These are phyloP conservation scores for Semicossyphus pulcher DNA, from an alignment of 2,113 vertebrate genomes.

Conservation along the genomic window DNA sequence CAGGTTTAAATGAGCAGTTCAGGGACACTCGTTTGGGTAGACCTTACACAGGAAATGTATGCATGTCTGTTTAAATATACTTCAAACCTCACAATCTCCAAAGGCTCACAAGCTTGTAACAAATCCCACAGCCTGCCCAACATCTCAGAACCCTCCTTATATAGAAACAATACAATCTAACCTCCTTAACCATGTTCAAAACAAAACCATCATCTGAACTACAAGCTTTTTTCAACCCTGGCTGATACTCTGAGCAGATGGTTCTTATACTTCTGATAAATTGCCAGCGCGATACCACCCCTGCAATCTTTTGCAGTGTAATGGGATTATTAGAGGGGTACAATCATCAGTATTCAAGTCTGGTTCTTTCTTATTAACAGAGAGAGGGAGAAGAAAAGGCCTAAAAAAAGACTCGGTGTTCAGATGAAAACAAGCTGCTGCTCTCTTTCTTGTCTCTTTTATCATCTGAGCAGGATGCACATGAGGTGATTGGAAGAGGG, in stretches of 20 bases:
- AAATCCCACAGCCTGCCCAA: too few species aligned
- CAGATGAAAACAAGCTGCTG: background rate
- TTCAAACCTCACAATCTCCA: too few species aligned
- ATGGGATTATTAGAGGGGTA: conserved; percentile 19
- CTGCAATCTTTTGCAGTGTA: conserved; percentile 17
- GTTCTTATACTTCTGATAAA: conserved; percentile 5
- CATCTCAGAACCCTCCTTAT: background rate
- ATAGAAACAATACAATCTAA: background rate
- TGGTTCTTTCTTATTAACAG: conserved; percentile 23
- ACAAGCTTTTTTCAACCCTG: background rate
- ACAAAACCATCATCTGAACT: background rate
- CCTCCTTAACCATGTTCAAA: background rate
- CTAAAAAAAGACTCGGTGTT: background rate
- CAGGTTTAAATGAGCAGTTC: too few species aligned
- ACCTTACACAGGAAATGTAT: too few species aligned
- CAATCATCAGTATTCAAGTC: conserved; percentile 25
- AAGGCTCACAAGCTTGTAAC: too few species aligned
- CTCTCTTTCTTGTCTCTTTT: background rate
- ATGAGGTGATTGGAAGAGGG: background rate
- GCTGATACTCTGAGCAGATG: conserved; percentile 22
- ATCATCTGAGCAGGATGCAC: background rate
- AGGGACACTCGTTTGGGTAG: too few species aligned
- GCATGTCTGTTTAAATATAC: too few species aligned
- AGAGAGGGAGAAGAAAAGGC: background rate
- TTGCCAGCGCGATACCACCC: background rate